phyloP scores from a whole-genome alignment of 1,140 invertebrate species.

The Euglossa dilemma region DNA sequence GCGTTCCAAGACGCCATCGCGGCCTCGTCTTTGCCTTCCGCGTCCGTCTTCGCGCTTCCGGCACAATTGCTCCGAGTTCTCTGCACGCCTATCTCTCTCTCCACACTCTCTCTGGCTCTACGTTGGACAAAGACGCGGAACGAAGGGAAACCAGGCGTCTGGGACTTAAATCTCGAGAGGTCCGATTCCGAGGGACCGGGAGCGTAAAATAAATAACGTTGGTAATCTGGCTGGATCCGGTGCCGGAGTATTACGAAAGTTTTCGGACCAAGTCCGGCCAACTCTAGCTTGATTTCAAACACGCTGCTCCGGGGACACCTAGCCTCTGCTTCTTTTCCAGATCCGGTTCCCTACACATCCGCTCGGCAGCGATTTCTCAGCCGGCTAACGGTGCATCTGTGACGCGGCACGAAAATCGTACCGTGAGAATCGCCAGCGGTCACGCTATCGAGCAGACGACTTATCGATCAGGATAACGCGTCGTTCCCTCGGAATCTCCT shows the following conservation, averaged over 20 bases:
- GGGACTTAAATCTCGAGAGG: conserved; percentile 14
- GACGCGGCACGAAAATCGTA: neutral
- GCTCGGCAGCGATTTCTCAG: neutral
- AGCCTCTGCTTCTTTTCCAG: neutral
- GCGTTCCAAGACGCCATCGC: conserved; percentile 18
- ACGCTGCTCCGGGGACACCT: neutral
- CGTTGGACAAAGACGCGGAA: neutral
- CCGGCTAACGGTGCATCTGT: neutral
- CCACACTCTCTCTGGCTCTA: too few relatives aligned
- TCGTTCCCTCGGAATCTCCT: too few relatives aligned
- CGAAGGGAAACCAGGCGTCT: neutral
- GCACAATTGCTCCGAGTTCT: neutral
- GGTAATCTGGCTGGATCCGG: neutral
- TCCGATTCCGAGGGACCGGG: neutral
- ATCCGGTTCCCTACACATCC: neutral
- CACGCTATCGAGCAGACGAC: neutral
- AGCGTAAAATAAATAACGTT: conserved; percentile 55
- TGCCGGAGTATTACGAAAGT: conserved; percentile 41
- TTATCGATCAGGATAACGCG: too few relatives aligned
- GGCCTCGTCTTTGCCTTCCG: neutral
- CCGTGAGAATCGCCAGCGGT: too few relatives aligned
- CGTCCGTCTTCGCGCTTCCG: conserved; percentile 1
- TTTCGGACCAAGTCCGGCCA: neutral
- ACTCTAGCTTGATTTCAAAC: neutral
- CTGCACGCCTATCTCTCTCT: neutral